A percentile compares a stretch with the other conserved stretches of the same genome.
These are phyloP conservation scores for Crematogaster levior DNA, from an alignment of 2,888 invertebrate species.

Conservation along the genomic window DNA sequence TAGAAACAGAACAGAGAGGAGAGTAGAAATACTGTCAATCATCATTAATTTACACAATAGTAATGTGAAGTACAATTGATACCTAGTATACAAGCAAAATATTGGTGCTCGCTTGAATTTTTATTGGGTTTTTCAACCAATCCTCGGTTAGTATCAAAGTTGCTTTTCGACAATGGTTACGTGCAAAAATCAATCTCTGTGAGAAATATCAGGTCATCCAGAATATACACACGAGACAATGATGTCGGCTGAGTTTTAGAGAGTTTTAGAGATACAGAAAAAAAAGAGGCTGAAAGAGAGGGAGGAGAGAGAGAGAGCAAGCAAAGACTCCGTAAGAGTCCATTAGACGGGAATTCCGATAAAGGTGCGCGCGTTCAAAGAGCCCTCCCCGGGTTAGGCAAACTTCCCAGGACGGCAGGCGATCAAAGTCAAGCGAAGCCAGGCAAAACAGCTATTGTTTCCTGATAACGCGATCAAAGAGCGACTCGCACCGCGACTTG, in stretches of 20 bases:
- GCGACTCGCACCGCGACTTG: conserved; percentile 47
- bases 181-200: conserved; percentile 26
- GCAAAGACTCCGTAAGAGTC: conserved; percentile 58
- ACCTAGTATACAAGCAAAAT: background rate
- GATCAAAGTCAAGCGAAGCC: conserved; percentile 70
- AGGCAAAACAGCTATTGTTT: conserved; percentile 73
- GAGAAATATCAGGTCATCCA: conserved; percentile 26
- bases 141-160: background rate
- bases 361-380: conserved; percentile 67
- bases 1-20: background rate
- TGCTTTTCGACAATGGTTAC: conserved; percentile 22
- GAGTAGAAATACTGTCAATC: too few species aligned
- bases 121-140: background rate
- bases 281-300: background rate
- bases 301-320: background rate
- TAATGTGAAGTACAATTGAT: background rate
- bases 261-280: conserved; percentile 19
- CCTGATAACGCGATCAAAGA: conserved; percentile 68
- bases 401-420: conserved; percentile 66
- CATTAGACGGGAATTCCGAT: conserved; percentile 72
- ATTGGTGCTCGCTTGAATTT: background rate
- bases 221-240: conserved; percentile 5
- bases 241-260: conserved; percentile 25
- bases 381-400: conserved; percentile 63
- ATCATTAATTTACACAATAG: background rate